A percentile compares a stretch with the other conserved stretches of the same genome.
Evolutionary conservation across 2,113 vertebrate species (phyloP).

Genomic region (Girardinichthys multiradiatus): DNA sequence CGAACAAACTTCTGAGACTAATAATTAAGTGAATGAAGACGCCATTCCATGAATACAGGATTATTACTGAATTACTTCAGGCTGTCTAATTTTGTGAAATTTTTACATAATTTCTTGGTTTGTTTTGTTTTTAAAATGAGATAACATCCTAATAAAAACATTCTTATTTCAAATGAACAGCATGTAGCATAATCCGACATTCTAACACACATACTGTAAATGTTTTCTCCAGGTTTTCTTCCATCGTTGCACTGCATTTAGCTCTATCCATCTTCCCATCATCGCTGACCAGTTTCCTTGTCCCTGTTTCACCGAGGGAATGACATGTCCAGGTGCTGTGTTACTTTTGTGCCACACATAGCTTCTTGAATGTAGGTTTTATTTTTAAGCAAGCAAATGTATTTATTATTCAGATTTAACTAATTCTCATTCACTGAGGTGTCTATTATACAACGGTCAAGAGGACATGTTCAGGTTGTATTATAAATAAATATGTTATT

Average conservation of each 20-base stretch:
- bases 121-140: background rate
- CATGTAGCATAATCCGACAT: too few relatives aligned
- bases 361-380: background rate
- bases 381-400: too few relatives aligned
- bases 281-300: background rate
- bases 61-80: slow-evolving; percentile 1
- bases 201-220: too few relatives aligned
- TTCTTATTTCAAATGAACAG: too few relatives aligned
- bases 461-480: too few relatives aligned
- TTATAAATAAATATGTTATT: too few relatives aligned
- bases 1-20: slow-evolving; percentile 12
- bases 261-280: background rate
- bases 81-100: background rate
- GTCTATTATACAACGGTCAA: too few relatives aligned
- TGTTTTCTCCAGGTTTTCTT: background rate
- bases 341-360: background rate
- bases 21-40: slow-evolving; percentile 11
- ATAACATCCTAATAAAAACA: background rate
- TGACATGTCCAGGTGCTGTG: background rate
- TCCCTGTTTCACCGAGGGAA: background rate
- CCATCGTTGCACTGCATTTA: too few relatives aligned
- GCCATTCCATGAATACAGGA: too few relatives aligned
- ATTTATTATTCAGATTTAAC: too few relatives aligned
- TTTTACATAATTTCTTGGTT: background rate
- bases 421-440: too few relatives aligned